These are phyloP conservation scores for Sebastes itinus DNA, from an alignment of 2,797 vertebrate genomes.

Conservation along the genomic window DNA sequence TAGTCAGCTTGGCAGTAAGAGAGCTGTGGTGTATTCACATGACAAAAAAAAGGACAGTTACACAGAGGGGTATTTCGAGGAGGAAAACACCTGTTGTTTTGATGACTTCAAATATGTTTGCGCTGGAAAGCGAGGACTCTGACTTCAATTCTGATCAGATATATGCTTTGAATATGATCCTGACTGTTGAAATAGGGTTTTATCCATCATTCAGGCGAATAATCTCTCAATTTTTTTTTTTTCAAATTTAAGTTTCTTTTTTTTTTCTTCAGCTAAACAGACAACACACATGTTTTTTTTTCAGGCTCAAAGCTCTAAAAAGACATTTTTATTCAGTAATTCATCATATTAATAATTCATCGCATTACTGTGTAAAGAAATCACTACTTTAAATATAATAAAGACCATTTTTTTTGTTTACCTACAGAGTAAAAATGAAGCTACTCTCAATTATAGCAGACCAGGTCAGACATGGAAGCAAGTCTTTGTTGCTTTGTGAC, in stretches of 20 bases:
- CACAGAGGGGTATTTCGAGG: slow-evolving; percentile 58
- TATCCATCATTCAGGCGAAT: not conserved
- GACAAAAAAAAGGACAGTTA: slow-evolving; percentile 72
- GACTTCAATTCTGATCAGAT: slow-evolving; percentile 4
- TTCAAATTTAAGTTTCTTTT: not conserved
- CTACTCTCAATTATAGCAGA: slow-evolving; percentile 76
- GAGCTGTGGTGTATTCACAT: slow-evolving; percentile 65
- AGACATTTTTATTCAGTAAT: slow-evolving; percentile 31
- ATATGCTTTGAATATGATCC: slow-evolving; percentile 12
- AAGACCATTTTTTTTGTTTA: slow-evolving; percentile 76
- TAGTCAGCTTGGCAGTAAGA: slow-evolving; percentile 76
- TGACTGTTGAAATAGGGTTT: not conserved
- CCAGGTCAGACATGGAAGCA: slow-evolving; percentile 75
- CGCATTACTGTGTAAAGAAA: slow-evolving; percentile 44
- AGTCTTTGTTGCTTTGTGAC: slow-evolving; percentile 82
- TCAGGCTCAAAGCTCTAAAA: not conserved
- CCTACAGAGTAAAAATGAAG: slow-evolving; percentile 68
- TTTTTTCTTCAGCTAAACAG: not conserved
- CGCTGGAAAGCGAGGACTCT: slow-evolving; percentile 31
- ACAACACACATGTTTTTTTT: not conserved
- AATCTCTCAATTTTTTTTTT: not conserved
- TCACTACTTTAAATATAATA: slow-evolving; percentile 60
- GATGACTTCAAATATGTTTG: slow-evolving; percentile 63
- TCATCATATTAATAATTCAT: slow-evolving; percentile 68
- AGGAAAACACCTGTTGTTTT: slow-evolving; percentile 76